Conservation (phyloP, 2,797 vertebrate species). For the Hydrocynus forskahlii region DNA sequence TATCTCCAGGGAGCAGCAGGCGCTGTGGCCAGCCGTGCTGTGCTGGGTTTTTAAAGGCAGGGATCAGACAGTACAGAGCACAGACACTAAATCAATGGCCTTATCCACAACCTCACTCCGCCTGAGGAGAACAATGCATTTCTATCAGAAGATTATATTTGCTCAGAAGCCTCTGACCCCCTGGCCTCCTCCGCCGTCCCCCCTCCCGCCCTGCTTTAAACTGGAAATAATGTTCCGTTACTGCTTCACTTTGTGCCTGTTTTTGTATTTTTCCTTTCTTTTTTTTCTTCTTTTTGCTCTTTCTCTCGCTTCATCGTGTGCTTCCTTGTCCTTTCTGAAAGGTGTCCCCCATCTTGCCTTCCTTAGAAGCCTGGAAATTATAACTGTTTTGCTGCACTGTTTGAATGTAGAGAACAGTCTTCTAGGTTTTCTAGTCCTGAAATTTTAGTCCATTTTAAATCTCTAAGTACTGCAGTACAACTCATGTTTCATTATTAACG, state of each 20-base stretch:
- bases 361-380: not conserved
- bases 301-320: not conserved
- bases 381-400: not conserved
- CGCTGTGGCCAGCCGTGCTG: slow-evolving; percentile 37
- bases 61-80: slow-evolving; percentile 51
- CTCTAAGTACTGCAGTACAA: too few species aligned
- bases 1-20: slow-evolving; percentile 61
- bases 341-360: not conserved
- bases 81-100: slow-evolving; percentile 70
- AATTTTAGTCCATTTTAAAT: too few species aligned
- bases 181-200: slow-evolving; percentile 5
- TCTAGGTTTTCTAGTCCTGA: too few species aligned
- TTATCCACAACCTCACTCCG: slow-evolving; percentile 52
- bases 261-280: not conserved
- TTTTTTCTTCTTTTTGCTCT: not conserved
- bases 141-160: slow-evolving; percentile 55
- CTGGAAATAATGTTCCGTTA: slow-evolving; percentile 32
- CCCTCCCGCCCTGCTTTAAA: slow-evolving; percentile 22
- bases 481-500: too few species aligned
- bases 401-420: not conserved
- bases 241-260: not conserved
- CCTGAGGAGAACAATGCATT: slow-evolving; percentile 47
- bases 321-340: not conserved
- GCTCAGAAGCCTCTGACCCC: slow-evolving; percentile 35
- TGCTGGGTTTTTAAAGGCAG: slow-evolving; percentile 44